Evolutionary conservation across 2,113 vertebrate genomes (phyloP), one percentile per base, ranked within the genome.

Genomic region (Furnarius figulus): DNA sequence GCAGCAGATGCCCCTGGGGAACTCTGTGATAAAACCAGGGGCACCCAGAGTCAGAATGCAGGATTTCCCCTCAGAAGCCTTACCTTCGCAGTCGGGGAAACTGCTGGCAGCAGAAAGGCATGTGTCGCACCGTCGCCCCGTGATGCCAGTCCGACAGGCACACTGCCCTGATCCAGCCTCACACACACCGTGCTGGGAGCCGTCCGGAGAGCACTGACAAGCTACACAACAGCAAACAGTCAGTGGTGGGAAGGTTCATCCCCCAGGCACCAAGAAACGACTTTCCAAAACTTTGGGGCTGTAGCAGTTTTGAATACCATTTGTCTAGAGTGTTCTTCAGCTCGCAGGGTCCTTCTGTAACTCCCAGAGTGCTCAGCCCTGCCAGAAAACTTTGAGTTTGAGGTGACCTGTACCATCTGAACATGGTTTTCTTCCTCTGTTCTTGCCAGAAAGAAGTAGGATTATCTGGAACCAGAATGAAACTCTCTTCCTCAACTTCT

Each of bases 81-180:
- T 98, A 99, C 99, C 98, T 97, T 97, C 89, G 50, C 99, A 99
- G 31, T 96, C 50, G 37, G 99, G 99, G 90, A 99, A 99, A n/a
- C 85, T 95, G 46, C 93, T 56, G 18, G 94, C 95, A 63, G 97
- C 97, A 8, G 94, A 96, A 39, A 97, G 93, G 82, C 99, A 99
- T 33, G 95, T 97, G 97, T 99, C 98, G 63, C 99, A 99, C 46
- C 13, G 83, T 74, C 55, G 98, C 23, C 99, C 99, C 5, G 96
- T 96, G 74, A 99, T 44, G 3, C 98, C 98, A 0, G 88, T 96
- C 15, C 87, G 97, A 94, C 99, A 99, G 11, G 96, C 71, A 27
- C 99, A 99, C 95, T 99, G 98, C 37, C 99, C 99, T 1, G 97
- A 97, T 20, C 68, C 9, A 0, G 95, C 95, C 89, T 98, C 97